Evolutionary conservation across 2,888 invertebrate genomes (phyloP), one percentile per base, ranked within the genome.

Genomic region (Calliphora vomitoria): DNA sequence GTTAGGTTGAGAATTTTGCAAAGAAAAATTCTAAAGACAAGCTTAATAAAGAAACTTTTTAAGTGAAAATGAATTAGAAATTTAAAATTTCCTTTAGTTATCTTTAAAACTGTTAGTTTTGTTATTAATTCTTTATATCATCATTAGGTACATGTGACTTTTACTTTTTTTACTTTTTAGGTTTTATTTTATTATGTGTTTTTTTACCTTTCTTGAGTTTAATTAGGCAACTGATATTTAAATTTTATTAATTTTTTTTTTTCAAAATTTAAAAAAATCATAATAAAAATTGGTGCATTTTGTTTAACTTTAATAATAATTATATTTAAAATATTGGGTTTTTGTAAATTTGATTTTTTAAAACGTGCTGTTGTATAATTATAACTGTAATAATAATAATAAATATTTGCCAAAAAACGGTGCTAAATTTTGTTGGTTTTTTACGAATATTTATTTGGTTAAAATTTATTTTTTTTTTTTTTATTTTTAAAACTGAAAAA

Each of bases 121-220:
- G 41, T 38, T 44, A 35, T 4, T 75, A n/a, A 38, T 35, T 18
- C 10, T 72, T 18, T 50, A 25, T 64, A 44, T 76, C 38, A 66
- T 69, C 25, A 55, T 75, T 44, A 83, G 82, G 82, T 83, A 86
- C 83, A 18, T 80, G 83, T 83, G 74, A 83, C 78, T 74, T 80
- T 79, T 68, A 41, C 10, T 69, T 31, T 38, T 18, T 69, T 44
- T 11, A 8, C 8, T 11, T 44, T 44, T 44, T 44, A 10, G 8
- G 44, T 13, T 44, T 44, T 44, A 41, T 66, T 38, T 78, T 44
- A 11, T 62, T 81, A 20, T 44, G 15, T 55, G n/a, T 38, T 74
- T 44, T 35, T 11, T 50, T 31, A 35, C 35, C 38, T 47, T 31
- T 41, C 10, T 25, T 10, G 31, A 60, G 15, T 31, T 58, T 25